Conservation (phyloP, 2,888 invertebrate species). For the Eudemis profundana region DNA sequence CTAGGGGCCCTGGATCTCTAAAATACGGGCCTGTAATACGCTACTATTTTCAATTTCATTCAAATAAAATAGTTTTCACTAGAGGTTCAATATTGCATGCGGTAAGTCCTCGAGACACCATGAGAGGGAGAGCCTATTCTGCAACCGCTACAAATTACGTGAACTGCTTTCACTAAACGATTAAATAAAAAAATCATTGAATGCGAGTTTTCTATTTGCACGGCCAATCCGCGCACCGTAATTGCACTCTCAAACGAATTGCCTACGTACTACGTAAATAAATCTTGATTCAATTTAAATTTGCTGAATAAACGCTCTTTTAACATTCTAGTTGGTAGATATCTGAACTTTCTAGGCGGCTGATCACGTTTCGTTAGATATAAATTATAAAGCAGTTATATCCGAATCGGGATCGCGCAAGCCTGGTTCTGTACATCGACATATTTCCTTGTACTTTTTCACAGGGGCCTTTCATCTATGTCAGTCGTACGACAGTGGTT, state of each 20-base stretch:
- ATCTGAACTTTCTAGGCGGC: neutral
- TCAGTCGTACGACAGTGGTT: too few species aligned
- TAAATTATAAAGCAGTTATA: neutral
- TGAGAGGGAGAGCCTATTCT: constrained; percentile 46
- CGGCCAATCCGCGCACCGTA: constrained; percentile 24
- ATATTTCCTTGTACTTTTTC: too few species aligned
- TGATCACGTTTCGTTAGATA: constrained; percentile 1
- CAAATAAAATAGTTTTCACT: neutral
- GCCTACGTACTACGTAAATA: constrained; percentile 22
- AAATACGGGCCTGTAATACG: neutral
- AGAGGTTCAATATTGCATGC: constrained; percentile 3
- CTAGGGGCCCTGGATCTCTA: too few species aligned
- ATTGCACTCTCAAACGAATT: constrained; percentile 32
- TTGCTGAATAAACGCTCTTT: constrained; percentile 27
- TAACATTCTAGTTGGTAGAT: constrained; percentile 13
- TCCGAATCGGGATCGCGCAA: neutral
- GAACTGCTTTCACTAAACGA: constrained; percentile 47
- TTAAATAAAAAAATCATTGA: constrained; percentile 26
- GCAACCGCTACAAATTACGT: constrained; percentile 51
- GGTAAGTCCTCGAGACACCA: too few species aligned
- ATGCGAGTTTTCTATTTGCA: constrained; percentile 18
- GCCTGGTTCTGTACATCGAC: neutral
- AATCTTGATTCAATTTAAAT: constrained; percentile 31
- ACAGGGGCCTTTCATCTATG: too few species aligned
- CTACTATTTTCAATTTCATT: neutral